These are phyloP conservation scores for Dendrolimus houi DNA, from an alignment of 2,888 invertebrate genomes.

Conservation along the genomic window DNA sequence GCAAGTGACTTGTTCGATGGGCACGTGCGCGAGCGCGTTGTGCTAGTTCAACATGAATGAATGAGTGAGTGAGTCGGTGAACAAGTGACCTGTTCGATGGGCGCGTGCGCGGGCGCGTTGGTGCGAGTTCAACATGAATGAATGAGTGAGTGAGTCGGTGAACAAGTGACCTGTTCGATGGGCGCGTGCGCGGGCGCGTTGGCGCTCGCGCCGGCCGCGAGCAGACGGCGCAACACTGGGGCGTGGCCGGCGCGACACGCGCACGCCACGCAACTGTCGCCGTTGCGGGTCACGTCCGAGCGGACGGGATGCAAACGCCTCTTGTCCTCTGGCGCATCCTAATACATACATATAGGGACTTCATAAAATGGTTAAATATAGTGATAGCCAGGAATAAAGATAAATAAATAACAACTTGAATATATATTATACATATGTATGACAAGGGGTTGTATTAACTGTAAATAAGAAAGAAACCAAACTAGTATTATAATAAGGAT, in stretches of 20 bases:
- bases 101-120: slow-evolving; percentile 63
- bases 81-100: slow-evolving; percentile 11
- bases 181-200: slow-evolving; percentile 65
- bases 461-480: no score
- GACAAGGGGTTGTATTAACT: no score
- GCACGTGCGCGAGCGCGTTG: slow-evolving; percentile 63
- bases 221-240: slow-evolving; percentile 80
- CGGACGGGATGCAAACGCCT: slow-evolving; percentile 79
- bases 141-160: no score
- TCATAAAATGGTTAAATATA: no score
- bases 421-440: no score
- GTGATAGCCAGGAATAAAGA: no score
- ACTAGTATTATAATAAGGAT: no score
- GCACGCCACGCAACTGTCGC: slow-evolving; percentile 89
- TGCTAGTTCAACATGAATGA: slow-evolving; percentile 41
- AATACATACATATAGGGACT: not conserved
- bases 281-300: slow-evolving; percentile 83
- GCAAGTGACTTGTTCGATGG: slow-evolving; percentile 10
- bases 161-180: slow-evolving; percentile 7
- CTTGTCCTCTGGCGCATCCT: not conserved
- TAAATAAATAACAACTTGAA: no score
- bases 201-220: slow-evolving; percentile 88
- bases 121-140: slow-evolving; percentile 59
- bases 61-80: no score
- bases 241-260: slow-evolving; percentile 85